Conservation (phyloP, 53 echinoderm and acorn worm species). For the Patiria pectinifera region DNA sequence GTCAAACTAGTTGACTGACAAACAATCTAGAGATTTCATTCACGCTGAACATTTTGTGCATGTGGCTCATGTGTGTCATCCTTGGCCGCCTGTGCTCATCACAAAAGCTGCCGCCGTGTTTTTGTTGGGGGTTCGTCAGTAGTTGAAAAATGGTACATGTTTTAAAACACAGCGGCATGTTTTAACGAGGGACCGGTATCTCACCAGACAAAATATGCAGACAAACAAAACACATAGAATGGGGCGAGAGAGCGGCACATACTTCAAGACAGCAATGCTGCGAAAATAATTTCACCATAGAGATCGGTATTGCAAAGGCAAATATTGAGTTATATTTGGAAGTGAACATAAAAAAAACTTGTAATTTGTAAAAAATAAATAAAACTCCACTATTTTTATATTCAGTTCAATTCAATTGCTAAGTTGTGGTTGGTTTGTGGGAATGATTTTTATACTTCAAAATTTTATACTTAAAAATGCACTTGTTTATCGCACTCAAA, state of each 20-base stretch:
- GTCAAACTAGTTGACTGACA: too few relatives aligned
- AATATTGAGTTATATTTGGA: neutral
- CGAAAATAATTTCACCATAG: neutral
- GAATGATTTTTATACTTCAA: too few relatives aligned
- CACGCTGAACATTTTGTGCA: constrained; percentile 9
- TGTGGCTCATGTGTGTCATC: constrained; percentile 19
- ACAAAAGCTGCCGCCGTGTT: constrained; percentile 23
- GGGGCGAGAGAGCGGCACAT: neutral
- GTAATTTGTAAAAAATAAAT: too few relatives aligned
- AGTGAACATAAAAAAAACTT: too few relatives aligned
- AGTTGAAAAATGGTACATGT: constrained; percentile 6
- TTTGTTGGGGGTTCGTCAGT: constrained; percentile 19
- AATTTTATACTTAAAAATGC: too few relatives aligned
- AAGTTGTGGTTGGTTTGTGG: too few relatives aligned
- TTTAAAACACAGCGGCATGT: neutral
- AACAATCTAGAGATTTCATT: neutral
- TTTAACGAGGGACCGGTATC: constrained; percentile 6
- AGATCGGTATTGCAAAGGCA: neutral
- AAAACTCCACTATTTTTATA: too few relatives aligned
- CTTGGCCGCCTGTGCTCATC: neutral
- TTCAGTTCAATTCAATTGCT: too few relatives aligned
- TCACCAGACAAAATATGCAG: constrained; percentile 13
- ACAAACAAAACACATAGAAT: neutral
- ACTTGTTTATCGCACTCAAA: too few relatives aligned
- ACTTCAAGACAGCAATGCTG: neutral